These are phyloP conservation scores for Leptonema lineaticorne DNA, from an alignment of 1,140 invertebrate species.

Conservation along the genomic window DNA sequence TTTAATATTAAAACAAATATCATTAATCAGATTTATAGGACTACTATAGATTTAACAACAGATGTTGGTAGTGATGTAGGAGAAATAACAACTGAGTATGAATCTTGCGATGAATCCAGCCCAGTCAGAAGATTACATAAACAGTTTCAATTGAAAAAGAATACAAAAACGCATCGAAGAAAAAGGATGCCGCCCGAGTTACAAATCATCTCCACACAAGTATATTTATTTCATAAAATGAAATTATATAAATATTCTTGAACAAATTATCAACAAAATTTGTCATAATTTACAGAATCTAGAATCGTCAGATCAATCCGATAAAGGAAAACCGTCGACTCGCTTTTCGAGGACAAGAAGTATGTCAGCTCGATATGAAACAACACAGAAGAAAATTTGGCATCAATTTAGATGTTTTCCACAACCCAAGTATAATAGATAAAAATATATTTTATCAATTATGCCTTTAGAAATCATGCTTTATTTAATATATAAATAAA, in stretches of 20 bases:
- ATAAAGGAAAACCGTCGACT: constrained; percentile 49
- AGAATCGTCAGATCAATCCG: constrained; percentile 52
- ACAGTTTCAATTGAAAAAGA: constrained; percentile 47
- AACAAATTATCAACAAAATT: constrained; percentile 15
- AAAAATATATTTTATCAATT: no score
- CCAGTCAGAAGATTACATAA: constrained; percentile 52
- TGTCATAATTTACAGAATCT: constrained; percentile 32
- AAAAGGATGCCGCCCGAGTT: constrained; percentile 61
- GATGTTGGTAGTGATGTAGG: constrained; percentile 50
- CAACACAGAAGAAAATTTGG: constrained; percentile 50
- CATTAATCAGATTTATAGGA: constrained; percentile 51
- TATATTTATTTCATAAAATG: constrained; percentile 38
- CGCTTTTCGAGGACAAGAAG: constrained; percentile 53
- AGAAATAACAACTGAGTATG: constrained; percentile 49
- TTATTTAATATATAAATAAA: no score
- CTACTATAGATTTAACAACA: constrained; percentile 55
- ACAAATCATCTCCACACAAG: constrained; percentile 56
- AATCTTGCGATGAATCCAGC: constrained; percentile 52
- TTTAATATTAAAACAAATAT: constrained; percentile 16
- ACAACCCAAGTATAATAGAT: constrained; percentile 52
- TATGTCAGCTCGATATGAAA: constrained; percentile 56
- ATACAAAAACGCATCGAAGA: constrained; percentile 50
- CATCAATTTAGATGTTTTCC: constrained; percentile 53
- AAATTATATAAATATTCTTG: no score
- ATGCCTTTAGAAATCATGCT: no score